Evolutionary conservation across 1,140 invertebrate species (phyloP).

Genomic region (Episyrphus balteatus): DNA sequence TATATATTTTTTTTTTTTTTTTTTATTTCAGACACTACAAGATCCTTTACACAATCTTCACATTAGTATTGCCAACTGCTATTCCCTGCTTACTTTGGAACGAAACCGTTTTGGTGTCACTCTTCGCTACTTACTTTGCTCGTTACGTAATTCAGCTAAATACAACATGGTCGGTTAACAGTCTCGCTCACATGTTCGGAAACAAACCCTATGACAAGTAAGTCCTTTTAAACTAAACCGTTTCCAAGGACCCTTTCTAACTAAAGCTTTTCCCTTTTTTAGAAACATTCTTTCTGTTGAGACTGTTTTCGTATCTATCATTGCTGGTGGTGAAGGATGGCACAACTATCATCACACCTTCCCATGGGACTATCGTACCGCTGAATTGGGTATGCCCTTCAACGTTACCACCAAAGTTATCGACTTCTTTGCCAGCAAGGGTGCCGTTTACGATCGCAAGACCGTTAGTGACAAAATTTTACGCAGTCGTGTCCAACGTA

Average conservation of each 20-base stretch:
- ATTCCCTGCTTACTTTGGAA: conserved; percentile 60
- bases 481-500: conserved; percentile 2
- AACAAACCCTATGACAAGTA: conserved; percentile 54
- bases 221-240: conserved; percentile 15
- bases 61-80: conserved; percentile 59
- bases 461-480: conserved; percentile 39
- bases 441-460: conserved; percentile 54
- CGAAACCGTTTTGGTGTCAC: conserved; percentile 44
- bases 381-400: conserved; percentile 42
- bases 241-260: neutral
- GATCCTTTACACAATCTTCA: conserved; percentile 49
- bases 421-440: conserved; percentile 37
- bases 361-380: conserved; percentile 53
- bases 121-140: conserved; percentile 47
- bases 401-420: conserved; percentile 42
- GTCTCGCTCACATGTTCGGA: conserved; percentile 58
- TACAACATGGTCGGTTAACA: conserved; percentile 81
- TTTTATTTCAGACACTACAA: conserved; percentile 72
- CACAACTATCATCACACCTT: conserved; percentile 62
- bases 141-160: conserved; percentile 62
- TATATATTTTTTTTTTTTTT: conserved; percentile 81
- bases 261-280: neutral
- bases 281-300: conserved; percentile 49
- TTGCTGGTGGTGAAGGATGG: conserved; percentile 54
- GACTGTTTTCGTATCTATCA: conserved; percentile 41